These are phyloP conservation scores for Drosophila carrolli DNA, from an alignment of 1,140 invertebrate genomes.

Conservation along the genomic window DNA sequence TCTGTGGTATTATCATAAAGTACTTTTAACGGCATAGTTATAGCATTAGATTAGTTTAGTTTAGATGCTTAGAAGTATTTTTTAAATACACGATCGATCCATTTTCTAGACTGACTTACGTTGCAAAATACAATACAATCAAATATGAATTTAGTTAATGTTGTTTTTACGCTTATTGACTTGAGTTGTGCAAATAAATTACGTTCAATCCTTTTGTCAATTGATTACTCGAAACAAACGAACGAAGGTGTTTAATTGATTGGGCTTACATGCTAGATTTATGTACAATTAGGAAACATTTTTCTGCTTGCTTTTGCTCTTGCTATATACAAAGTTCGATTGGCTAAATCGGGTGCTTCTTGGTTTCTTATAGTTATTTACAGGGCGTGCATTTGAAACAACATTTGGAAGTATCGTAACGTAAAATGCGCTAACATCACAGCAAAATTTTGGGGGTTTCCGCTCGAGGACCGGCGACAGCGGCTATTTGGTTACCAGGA, in stretches of 20 bases:
- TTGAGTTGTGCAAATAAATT: constrained; percentile 71
- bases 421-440: constrained; percentile 84
- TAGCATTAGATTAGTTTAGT: constrained; percentile 70
- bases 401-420: constrained; percentile 77
- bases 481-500: constrained; percentile 68
- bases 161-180: constrained; percentile 64
- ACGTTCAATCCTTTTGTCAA: constrained; percentile 20
- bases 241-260: constrained; percentile 46
- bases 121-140: constrained; percentile 65
- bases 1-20: constrained; percentile 61
- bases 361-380: constrained; percentile 65
- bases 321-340: constrained; percentile 62
- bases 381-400: constrained; percentile 76
- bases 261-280: constrained; percentile 51
- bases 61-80: constrained; percentile 58
- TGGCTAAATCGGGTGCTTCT: constrained; percentile 17
- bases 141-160: constrained; percentile 58
- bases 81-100: constrained; percentile 58
- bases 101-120: constrained; percentile 50
- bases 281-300: constrained; percentile 81
- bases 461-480: constrained; percentile 23
- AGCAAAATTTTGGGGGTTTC: constrained; percentile 81
- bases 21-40: constrained; percentile 75
- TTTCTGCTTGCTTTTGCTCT: constrained; percentile 53
- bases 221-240: constrained; percentile 41